Conservation (phyloP, 2,888 invertebrate species). For the Anodontia alba region DNA sequence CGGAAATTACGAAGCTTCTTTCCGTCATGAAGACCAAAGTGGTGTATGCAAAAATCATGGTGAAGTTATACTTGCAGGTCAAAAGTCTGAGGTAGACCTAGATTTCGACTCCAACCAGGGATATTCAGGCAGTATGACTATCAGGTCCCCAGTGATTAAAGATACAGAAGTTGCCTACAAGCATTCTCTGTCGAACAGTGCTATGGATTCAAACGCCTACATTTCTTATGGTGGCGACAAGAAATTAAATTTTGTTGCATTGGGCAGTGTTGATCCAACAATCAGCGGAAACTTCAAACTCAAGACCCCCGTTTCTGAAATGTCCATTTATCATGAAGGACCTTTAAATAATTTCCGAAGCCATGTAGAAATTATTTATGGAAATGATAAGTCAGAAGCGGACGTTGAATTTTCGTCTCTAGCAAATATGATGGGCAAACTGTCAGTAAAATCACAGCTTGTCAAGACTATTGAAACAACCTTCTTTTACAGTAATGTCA, state of each 20-base stretch:
- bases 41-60: constrained; percentile 29
- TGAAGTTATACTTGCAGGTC: constrained; percentile 11
- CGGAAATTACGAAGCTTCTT: constrained; percentile 30
- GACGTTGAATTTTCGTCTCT: constrained; percentile 49
- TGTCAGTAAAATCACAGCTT: constrained; percentile 52
- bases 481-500: constrained; percentile 15
- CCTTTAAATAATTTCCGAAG: constrained; percentile 48
- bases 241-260: constrained; percentile 38
- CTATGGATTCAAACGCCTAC: constrained; percentile 23
- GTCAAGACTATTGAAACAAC: constrained; percentile 30
- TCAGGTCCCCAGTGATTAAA: constrained; percentile 23
- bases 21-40: constrained; percentile 18
- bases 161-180: constrained; percentile 30
- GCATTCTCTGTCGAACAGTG: constrained; percentile 9
- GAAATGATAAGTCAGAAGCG: constrained; percentile 36
- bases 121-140: constrained; percentile 24
- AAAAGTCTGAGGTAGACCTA: constrained; percentile 21
- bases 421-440: constrained; percentile 34
- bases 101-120: constrained; percentile 32
- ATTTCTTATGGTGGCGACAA: constrained; percentile 26
- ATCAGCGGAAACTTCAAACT: constrained; percentile 24
- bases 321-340: constrained; percentile 46
- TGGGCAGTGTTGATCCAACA: constrained; percentile 33
- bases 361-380: constrained; percentile 36
- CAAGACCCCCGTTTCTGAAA: constrained; percentile 44